Conservation (phyloP, 2,113 vertebrate species). For the Procavia capensis region DNA sequence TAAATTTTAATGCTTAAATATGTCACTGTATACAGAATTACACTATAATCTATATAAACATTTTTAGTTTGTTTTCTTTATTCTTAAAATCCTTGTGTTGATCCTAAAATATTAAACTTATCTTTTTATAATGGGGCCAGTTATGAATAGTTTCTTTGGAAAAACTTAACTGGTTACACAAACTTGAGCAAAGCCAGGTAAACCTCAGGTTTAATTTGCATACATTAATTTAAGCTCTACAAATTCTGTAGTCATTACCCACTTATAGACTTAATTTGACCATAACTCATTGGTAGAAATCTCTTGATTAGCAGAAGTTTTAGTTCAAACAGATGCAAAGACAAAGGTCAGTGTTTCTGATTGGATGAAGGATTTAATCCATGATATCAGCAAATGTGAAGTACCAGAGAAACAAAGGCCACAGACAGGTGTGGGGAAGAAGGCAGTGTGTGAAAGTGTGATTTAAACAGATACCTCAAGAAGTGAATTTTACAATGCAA, state of each 20-base stretch:
- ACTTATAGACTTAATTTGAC: constrained; percentile 64
- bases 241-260: constrained; percentile 27
- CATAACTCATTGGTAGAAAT: constrained; percentile 72
- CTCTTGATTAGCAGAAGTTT: constrained; percentile 79
- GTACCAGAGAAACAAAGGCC: constrained; percentile 52
- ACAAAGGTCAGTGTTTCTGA: constrained; percentile 74
- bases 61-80: neutral
- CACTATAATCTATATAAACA: neutral
- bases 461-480: constrained; percentile 31
- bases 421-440: constrained; percentile 65
- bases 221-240: constrained; percentile 41
- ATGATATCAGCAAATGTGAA: constrained; percentile 45
- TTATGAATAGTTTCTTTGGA: constrained; percentile 46
- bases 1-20: neutral
- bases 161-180: neutral
- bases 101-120: neutral
- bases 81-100: neutral
- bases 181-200: constrained; percentile 50
- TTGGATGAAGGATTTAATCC: constrained; percentile 66
- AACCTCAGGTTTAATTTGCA: constrained; percentile 46
- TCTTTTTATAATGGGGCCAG: neutral
- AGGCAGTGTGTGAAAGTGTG: neutral
- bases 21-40: neutral
- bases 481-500: neutral
- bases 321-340: constrained; percentile 64